Evolutionary conservation across 2,888 invertebrate genomes (phyloP), one percentile per base, ranked within the genome.

Genomic region (Pyralis farinalis): DNA sequence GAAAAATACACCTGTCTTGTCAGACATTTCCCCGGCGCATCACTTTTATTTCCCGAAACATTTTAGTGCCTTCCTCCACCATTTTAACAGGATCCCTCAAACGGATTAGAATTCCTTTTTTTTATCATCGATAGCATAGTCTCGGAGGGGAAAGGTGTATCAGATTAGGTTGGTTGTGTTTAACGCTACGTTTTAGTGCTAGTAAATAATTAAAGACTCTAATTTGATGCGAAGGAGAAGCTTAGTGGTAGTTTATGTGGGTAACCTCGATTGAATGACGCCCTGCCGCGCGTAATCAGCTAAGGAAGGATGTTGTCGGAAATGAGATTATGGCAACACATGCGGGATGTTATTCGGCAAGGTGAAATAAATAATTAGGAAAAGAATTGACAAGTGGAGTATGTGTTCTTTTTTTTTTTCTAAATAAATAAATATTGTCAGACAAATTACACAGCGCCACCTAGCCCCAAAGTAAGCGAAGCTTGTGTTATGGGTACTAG

Each of bases 201-300:
- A 78, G 84, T 86, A 85, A 86, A 88, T 85, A 86, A 85, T 83
- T 82, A 81, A 75, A 80, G 69, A 74, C 56, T 73, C 79, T 86
- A 88, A 88, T 88, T 88, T 86, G 87, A 87, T 88, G 87, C 66
- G 81, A 68, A 57, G 65, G 73, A 74, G 67, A 65, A 67, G 67
- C 61, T 67, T 58, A 53, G 59, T 63, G 63, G 66, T 67, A 65
- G 70, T 86, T 87, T 84, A 84, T 72, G 80, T 66, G 67, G 54
- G 71, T 63, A 55, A 55, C 64, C 73, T 63, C 66, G 64, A 78
- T 83, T 77, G 73, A 54, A 77, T 67, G 72, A 72, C 71, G 63
- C 49, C 48, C 43, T 47, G 53, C 53, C 53, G 49, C 51, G 49
- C 53, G 68, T 55, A 68, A 71, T 69, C 66, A 54, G 50, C 51